Conservation (phyloP, 2,888 invertebrate species). For the Sicus ferrugineus region DNA sequence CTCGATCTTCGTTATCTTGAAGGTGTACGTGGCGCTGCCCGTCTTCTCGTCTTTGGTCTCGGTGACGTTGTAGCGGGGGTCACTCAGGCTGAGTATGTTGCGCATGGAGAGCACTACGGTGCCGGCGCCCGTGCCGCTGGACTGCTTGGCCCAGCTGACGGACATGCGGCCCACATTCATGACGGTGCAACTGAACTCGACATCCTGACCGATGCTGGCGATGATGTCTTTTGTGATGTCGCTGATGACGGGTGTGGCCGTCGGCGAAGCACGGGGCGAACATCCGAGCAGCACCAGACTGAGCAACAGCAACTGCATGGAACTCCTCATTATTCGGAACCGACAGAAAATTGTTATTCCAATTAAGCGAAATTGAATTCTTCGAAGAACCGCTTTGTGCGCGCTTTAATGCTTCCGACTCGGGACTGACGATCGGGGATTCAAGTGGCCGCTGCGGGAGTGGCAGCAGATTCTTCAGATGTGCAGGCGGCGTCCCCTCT, state of each 20-base stretch:
- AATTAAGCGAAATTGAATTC: not conserved
- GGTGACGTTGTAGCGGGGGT: constrained; percentile 56
- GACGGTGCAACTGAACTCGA: constrained; percentile 61
- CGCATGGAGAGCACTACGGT: constrained; percentile 60
- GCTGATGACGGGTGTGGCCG: constrained; percentile 52
- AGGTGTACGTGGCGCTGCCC: constrained; percentile 55
- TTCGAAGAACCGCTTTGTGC: constrained; percentile 9
- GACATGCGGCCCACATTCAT: constrained; percentile 57
- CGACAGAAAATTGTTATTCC: not conserved
- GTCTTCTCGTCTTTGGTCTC: constrained; percentile 49
- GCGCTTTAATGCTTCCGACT: constrained; percentile 40
- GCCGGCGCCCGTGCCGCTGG: constrained; percentile 52
- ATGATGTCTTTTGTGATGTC: constrained; percentile 57
- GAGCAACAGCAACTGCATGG: not conserved
- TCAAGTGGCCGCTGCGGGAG: constrained; percentile 17
- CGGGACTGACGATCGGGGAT: constrained; percentile 42
- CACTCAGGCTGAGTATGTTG: constrained; percentile 55
- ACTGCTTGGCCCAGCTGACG: constrained; percentile 60
- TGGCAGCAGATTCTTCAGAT: constrained; percentile 27
- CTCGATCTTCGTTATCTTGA: constrained; percentile 59
- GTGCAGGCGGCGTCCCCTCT: constrained; percentile 14
- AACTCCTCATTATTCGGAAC: constrained; percentile 3
- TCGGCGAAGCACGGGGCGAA: constrained; percentile 8
- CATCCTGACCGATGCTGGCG: constrained; percentile 59
- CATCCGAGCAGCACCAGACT: not conserved